Evolutionary conservation across 2,797 vertebrate species (phyloP).

Genomic region (Liparis tanakae): DNA sequence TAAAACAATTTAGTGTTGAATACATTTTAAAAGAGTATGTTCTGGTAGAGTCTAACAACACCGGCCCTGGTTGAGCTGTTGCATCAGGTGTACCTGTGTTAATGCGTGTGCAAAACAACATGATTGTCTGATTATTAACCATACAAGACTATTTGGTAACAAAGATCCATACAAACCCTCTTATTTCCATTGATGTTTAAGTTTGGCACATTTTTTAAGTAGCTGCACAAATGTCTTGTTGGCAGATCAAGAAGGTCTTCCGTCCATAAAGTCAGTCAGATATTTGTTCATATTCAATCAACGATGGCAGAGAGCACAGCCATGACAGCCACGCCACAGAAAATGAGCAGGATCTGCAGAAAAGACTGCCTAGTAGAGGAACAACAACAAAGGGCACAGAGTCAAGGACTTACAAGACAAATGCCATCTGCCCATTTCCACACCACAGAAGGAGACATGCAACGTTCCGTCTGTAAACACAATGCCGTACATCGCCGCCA

Average conservation of each 20-base stretch:
- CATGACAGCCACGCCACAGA: conserved; percentile 91
- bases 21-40: conserved; percentile 14
- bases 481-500: background rate
- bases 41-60: conserved; percentile 16
- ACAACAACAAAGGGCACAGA: background rate
- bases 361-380: conserved; percentile 87
- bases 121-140: conserved; percentile 58
- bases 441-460: conserved; percentile 2
- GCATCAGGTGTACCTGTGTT: conserved; percentile 33
- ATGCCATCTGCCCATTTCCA: background rate
- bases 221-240: conserved; percentile 38
- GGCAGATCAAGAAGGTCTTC: conserved; percentile 24
- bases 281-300: conserved; percentile 75
- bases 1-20: conserved; percentile 24
- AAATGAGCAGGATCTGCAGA: conserved; percentile 90
- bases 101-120: conserved; percentile 67
- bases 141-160: conserved; percentile 58
- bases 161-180: conserved; percentile 31
- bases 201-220: conserved; percentile 44
- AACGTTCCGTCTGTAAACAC: background rate
- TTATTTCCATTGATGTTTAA: conserved; percentile 20
- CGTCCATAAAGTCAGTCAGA: conserved; percentile 55
- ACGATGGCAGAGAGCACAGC: conserved; percentile 87
- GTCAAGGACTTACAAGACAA: conserved; percentile 58
- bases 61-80: conserved; percentile 18